phyloP scores from a whole-genome alignment of 2,888 invertebrate species.

The Epistrophella euchroma region DNA sequence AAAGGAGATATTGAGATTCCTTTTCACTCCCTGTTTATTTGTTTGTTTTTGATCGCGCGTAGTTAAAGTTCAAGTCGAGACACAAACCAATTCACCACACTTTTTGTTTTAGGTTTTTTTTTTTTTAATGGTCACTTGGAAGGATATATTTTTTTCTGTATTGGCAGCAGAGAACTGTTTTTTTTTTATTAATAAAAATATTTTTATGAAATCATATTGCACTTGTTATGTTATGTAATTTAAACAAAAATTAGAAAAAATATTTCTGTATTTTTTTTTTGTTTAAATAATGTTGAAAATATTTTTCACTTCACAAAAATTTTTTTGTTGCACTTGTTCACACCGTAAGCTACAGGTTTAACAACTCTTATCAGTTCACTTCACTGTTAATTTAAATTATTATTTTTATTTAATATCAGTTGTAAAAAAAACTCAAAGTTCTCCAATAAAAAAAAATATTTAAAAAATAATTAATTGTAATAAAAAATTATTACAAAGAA shows the following conservation, averaged over 20 bases:
- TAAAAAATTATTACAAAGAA: not conserved
- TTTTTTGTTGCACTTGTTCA: constrained; percentile 37
- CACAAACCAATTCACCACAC: constrained; percentile 74
- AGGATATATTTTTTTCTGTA: constrained; percentile 33
- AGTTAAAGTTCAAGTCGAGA: constrained; percentile 57
- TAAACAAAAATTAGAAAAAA: constrained; percentile 2
- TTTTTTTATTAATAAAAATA: constrained; percentile 19
- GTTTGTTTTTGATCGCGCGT: constrained; percentile 45
- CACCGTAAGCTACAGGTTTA: constrained; percentile 61
- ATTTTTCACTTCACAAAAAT: constrained; percentile 49
- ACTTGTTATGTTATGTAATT: constrained; percentile 35
- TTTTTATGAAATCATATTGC: constrained; percentile 41
- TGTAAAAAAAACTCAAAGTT: not conserved
- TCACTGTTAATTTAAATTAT: constrained; percentile 16
- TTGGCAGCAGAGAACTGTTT: constrained; percentile 49
- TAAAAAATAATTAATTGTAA: not conserved
- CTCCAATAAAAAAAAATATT: not conserved
- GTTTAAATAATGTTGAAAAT: constrained; percentile 39
- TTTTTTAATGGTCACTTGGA: constrained; percentile 36
- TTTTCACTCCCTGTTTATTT: not conserved
- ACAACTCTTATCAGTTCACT: constrained; percentile 12
- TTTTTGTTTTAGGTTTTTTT: constrained; percentile 23
- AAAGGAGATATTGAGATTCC: not conserved
- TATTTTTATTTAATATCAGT: not conserved
- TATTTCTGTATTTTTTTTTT: not conserved